Conservation (phyloP, 2,113 vertebrate species). For the Sander vitreus region DNA sequence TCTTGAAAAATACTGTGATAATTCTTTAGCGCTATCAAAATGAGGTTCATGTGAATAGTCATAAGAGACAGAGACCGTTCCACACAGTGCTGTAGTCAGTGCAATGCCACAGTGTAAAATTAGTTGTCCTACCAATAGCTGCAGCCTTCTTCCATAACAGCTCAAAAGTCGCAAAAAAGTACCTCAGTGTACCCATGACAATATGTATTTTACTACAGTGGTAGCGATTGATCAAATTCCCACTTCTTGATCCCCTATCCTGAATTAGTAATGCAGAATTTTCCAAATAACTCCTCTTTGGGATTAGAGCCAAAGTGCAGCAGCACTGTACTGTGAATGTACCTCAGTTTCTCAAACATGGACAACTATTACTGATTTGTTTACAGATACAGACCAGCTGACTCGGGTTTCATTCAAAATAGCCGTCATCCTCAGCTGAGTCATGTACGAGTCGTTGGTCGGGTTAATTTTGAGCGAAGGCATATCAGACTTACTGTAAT, state of each 20-base stretch:
- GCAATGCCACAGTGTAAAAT: slow-evolving; percentile 77
- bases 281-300: slow-evolving; percentile 58
- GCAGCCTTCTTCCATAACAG: slow-evolving; percentile 41
- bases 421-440: slow-evolving; percentile 43
- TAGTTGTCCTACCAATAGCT: slow-evolving; percentile 56
- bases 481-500: slow-evolving; percentile 15
- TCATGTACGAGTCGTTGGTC: slow-evolving; percentile 17
- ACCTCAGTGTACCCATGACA: slow-evolving; percentile 58
- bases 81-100: slow-evolving; percentile 80
- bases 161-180: slow-evolving; percentile 58
- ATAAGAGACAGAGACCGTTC: slow-evolving; percentile 43
- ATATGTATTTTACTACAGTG: slow-evolving; percentile 51
- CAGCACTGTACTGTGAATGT: slow-evolving; percentile 42
- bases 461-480: slow-evolving; percentile 13
- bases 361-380: slow-evolving; percentile 30
- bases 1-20: slow-evolving; percentile 50
- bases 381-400: slow-evolving; percentile 45
- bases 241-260: slow-evolving; percentile 22
- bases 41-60: slow-evolving; percentile 57
- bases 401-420: slow-evolving; percentile 39
- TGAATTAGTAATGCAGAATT: slow-evolving; percentile 26
- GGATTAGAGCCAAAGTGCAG: slow-evolving; percentile 57
- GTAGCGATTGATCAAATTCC: slow-evolving; percentile 35
- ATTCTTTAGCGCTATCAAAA: slow-evolving; percentile 46
- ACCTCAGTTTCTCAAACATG: slow-evolving; percentile 36